These are phyloP conservation scores for Macropus fuliginosus DNA, from an alignment of 2,797 vertebrate genomes.

Conservation along the genomic window DNA sequence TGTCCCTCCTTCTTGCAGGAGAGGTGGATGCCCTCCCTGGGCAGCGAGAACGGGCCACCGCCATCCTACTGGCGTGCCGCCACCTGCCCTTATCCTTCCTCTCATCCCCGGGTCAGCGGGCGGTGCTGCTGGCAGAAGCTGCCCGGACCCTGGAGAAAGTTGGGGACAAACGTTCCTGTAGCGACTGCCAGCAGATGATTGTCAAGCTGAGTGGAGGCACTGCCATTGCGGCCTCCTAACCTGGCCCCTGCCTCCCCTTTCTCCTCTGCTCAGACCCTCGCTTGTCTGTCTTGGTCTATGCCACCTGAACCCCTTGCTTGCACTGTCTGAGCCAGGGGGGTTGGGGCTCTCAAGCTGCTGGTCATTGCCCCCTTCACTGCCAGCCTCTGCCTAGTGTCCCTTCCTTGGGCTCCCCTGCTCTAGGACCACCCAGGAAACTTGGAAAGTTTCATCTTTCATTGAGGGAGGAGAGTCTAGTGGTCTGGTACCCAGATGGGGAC, in stretches of 20 bases:
- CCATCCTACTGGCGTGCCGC: constrained; percentile 96
- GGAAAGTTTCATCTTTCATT: not conserved
- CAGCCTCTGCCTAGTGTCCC: not conserved
- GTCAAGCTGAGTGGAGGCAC: constrained; percentile 95
- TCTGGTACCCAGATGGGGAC: not conserved
- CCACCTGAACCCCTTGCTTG: not conserved
- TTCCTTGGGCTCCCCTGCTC: not conserved
- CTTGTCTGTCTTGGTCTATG: not conserved
- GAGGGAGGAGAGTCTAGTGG: not conserved
- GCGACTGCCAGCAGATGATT: constrained; percentile 97
- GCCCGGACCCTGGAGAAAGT: constrained; percentile 97
- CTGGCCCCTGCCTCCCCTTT: constrained; percentile 31
- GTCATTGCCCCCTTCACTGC: not conserved
- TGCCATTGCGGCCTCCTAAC: constrained; percentile 94
- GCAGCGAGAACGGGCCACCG: constrained; percentile 94
- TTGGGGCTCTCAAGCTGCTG: no score
- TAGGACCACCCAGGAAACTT: not conserved
- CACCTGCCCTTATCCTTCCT: constrained; percentile 96
- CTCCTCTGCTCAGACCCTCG: not conserved
- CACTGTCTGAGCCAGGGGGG: not conserved
- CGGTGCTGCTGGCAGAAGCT: constrained; percentile 94
- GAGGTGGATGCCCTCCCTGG: constrained; percentile 87
- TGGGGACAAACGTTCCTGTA: constrained; percentile 95
- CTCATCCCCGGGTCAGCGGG: constrained; percentile 94
- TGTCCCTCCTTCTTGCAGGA: constrained; percentile 72